phyloP scores from a whole-genome alignment of 2,113 vertebrate species.

The Camelus bactrianus region DNA sequence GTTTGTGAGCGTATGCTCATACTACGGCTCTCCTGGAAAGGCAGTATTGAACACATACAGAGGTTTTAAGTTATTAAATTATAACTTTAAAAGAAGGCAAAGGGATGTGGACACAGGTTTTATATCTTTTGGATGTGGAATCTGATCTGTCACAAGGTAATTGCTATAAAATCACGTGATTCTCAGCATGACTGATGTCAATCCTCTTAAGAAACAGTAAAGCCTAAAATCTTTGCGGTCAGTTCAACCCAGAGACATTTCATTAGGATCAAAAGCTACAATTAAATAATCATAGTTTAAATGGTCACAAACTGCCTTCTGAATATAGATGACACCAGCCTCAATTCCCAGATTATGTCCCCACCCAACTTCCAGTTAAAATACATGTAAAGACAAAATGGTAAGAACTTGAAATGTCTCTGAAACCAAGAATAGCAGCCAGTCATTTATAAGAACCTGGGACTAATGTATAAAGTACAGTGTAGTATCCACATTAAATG shows the following conservation, averaged over 20 bases:
- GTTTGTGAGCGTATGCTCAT: background rate
- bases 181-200: background rate
- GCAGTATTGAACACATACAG: slow-evolving; percentile 7
- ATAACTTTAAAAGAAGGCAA: slow-evolving; percentile 21
- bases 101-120: background rate
- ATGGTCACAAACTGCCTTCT: background rate
- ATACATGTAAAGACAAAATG: background rate
- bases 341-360: background rate
- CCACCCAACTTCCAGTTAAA: slow-evolving; percentile 57
- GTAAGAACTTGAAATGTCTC: slow-evolving; percentile 10
- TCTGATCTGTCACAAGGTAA: slow-evolving; percentile 26
- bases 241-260: slow-evolving; percentile 34
- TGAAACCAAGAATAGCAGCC: slow-evolving; percentile 2
- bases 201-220: slow-evolving; percentile 22
- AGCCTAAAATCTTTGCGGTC: background rate
- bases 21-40: slow-evolving; percentile 24
- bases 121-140: slow-evolving; percentile 38
- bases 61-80: background rate
- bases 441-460: background rate
- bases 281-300: slow-evolving; percentile 10
- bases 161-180: background rate
- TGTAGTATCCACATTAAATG: background rate
- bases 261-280: slow-evolving; percentile 10
- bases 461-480: background rate
- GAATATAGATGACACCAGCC: slow-evolving; percentile 46